Percentiles rank a stretch among this genome's conserved stretches.
These are phyloP conservation scores for Sebastes schlegelii DNA, from an alignment of 2,113 vertebrate species.

Conservation along the genomic window DNA sequence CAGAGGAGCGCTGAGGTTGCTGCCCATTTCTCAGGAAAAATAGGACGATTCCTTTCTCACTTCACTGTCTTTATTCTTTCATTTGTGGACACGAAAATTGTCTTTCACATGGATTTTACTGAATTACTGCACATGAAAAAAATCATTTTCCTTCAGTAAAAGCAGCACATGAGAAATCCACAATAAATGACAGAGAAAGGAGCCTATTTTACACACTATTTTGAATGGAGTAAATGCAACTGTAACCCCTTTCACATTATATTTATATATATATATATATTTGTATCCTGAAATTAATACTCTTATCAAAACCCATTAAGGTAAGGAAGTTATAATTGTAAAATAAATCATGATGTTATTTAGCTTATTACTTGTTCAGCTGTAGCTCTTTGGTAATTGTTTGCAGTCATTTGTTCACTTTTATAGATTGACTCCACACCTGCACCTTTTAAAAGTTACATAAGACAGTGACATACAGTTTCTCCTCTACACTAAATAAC, in stretches of 20 bases:
- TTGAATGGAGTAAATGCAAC: not conserved
- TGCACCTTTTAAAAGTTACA: not conserved
- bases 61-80: not conserved
- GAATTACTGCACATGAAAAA: not conserved
- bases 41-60: not conserved
- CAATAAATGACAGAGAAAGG: not conserved
- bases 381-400: not conserved
- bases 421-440: not conserved
- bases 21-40: not conserved
- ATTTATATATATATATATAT: too few relatives aligned
- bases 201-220: not conserved
- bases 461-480: not conserved
- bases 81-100: not conserved
- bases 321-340: not conserved
- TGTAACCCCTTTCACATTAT: not conserved
- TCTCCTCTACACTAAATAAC: not conserved
- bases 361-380: too few relatives aligned
- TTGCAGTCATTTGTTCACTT: not conserved
- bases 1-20: not conserved
- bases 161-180: not conserved
- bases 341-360: not conserved
- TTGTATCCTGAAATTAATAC: not conserved
- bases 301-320: not conserved
- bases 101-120: not conserved
- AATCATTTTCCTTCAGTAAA: not conserved